Conservation (phyloP, 2,888 invertebrate species). For the Orgyia antiqua region DNA sequence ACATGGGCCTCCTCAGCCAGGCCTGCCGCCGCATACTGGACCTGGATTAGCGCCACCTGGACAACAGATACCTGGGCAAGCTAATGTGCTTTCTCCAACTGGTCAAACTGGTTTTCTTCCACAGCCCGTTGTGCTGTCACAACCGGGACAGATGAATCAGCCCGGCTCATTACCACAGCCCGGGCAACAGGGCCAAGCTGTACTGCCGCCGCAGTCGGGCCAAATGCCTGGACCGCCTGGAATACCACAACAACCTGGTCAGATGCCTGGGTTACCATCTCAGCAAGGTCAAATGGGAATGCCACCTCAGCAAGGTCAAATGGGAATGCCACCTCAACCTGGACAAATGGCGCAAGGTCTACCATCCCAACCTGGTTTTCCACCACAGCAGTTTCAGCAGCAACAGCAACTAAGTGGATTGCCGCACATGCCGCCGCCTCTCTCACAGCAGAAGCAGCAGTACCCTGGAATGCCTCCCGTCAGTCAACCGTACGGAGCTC, state of each 20-base stretch:
- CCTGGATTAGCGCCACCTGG: constrained; percentile 7
- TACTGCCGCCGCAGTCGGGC: constrained; percentile 6
- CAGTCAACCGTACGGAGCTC: constrained; percentile 37
- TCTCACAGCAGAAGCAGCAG: constrained; percentile 48
- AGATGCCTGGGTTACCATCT: constrained; percentile 8
- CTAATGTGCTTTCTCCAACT: constrained; percentile 5
- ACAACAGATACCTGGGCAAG: constrained; percentile 9
- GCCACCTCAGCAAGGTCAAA: constrained; percentile 11
- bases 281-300: constrained; percentile 12
- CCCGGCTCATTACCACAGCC: constrained; percentile 12
- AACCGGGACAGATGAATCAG: constrained; percentile 10
- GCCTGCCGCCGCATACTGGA: constrained; percentile 7
- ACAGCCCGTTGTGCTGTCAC: constrained; percentile 8
- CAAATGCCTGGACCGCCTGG: constrained; percentile 8
- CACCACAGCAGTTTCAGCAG: constrained; percentile 23
- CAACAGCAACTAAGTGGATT: constrained; percentile 12
- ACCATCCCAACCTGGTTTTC: constrained; percentile 5
- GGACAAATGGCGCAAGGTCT: constrained; percentile 1
- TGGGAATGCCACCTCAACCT: constrained; percentile 14
- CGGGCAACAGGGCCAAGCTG: constrained; percentile 4
- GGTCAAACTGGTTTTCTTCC: constrained; percentile 13
- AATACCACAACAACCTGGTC: constrained; percentile 10
- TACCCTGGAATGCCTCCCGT: constrained; percentile 36
- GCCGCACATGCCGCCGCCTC: constrained; percentile 67
- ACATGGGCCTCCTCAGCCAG: constrained; percentile 3